Base-by-base conservation (phyloP, 2,797 vertebrate species). In the Simalia tracyae region DNA sequence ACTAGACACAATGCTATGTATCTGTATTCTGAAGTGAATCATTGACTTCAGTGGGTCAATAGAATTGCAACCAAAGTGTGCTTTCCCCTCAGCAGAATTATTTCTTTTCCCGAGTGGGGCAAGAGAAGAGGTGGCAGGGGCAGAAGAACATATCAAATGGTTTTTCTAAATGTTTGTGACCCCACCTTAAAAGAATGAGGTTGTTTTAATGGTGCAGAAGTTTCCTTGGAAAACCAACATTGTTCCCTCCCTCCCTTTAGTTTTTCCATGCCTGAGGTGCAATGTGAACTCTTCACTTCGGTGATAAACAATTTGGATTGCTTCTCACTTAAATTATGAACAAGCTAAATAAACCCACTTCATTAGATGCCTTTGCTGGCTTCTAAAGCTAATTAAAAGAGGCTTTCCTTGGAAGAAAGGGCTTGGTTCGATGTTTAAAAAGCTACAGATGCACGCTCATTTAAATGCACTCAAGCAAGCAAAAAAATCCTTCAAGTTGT, bases 291-390 rank as follows among this genome's bases (percentile, higher is more conserved):
- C 68, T 92, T 86, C 93, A 88, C 63, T 63, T 92, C 36, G 15
- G 61, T 88, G 89, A 72, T 88, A 46, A 92, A 88, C 60, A 64
- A 46, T 94, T 93, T 93, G 91, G 72, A 95, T 94, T 92, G 54
- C 17, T 94, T 89, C 93, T 94, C 92, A 91, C 86, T 94, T 93
- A 94, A 95, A 95, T 89, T 72, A 92, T 64, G 94, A 81, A 46
- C 92, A 86, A 93, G 92, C 85, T 76, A 94, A 90, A 95, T 93
- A 90, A 31, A 91, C 26, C 86, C 66, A 92, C 90, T 91, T 94
- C 76, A 42, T 68, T 66, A 91, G 72, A 68, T 54, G 91, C 94
- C 72, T 93, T 92, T 90, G 85, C 89, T 93, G 94, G 63, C 86
- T 89, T 36, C 36, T 88, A 50, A 88, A 94, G 90, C 90, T 84